Conservation (phyloP, 1,140 invertebrate species). For the Eumaeus atala region DNA sequence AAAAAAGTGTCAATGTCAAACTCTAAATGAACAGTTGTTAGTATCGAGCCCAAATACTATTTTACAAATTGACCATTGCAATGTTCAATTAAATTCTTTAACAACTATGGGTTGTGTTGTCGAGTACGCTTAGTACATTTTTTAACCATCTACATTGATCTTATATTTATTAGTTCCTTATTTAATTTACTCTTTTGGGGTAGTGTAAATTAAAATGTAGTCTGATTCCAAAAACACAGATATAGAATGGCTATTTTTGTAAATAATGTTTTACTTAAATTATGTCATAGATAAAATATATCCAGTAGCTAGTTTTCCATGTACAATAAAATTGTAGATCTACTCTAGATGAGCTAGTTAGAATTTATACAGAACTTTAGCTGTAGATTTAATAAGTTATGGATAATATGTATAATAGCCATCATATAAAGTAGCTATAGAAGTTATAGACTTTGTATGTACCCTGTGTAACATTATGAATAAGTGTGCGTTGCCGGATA, state of each 20-base stretch:
- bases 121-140: not conserved
- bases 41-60: not conserved
- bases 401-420: constrained; percentile 56
- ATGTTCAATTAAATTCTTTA: constrained; percentile 15
- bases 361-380: constrained; percentile 70
- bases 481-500: not conserved
- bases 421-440: constrained; percentile 49
- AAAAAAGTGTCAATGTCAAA: too few species aligned
- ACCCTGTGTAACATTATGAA: constrained; percentile 18
- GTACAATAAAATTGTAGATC: constrained; percentile 73
- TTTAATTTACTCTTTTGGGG: constrained; percentile 41
- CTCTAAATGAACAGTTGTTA: too few species aligned
- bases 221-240: constrained; percentile 52
- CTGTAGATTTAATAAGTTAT: constrained; percentile 56
- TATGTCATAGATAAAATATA: constrained; percentile 67
- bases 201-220: constrained; percentile 47
- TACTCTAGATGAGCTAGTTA: constrained; percentile 60
- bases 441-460: constrained; percentile 50
- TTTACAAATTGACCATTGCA: constrained; percentile 8
- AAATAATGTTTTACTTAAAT: constrained; percentile 71
- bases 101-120: not conserved
- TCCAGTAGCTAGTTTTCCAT: constrained; percentile 69
- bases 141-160: constrained; percentile 1
- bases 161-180: constrained; percentile 48
- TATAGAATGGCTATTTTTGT: constrained; percentile 68